Percentiles rank a stretch among this genome's conserved stretches.
phyloP scores from a whole-genome alignment of 2,797 vertebrate species.

The Peromyscus aztecus region DNA sequence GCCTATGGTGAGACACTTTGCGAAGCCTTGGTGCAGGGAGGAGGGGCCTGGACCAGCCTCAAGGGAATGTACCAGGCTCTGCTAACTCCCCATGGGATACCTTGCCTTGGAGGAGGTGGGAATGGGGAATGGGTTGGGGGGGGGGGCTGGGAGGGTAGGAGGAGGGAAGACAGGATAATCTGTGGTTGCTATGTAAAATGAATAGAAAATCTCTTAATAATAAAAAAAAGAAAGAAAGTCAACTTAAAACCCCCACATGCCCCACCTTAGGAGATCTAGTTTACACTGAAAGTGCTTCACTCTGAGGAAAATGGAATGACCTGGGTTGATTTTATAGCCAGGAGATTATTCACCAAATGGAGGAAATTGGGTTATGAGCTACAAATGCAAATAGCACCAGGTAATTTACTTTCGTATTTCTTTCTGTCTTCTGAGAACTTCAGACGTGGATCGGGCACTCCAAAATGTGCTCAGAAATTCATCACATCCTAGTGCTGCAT shows the following conservation, averaged over 20 bases:
- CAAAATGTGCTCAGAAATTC: constrained; percentile 24
- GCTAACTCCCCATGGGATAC: too few relatives aligned
- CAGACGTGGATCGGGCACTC: constrained; percentile 7
- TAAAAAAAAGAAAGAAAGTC: too few relatives aligned
- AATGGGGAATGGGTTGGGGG: too few relatives aligned
- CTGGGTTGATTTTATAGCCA: constrained; percentile 50
- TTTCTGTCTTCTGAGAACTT: constrained; percentile 58
- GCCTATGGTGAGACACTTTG: too few relatives aligned
- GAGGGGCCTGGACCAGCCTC: too few relatives aligned
- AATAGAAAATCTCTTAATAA: too few relatives aligned
- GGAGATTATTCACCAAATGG: neutral
- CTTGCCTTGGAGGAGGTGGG: too few relatives aligned
- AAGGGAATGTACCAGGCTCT: too few relatives aligned
- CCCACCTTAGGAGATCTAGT: constrained; percentile 14
- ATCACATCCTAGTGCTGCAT: constrained; percentile 43
- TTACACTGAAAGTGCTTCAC: neutral
- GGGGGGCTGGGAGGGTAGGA: too few relatives aligned
- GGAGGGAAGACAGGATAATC: too few relatives aligned
- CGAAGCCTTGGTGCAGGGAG: too few relatives aligned
- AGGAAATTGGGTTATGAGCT: neutral
- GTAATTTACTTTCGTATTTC: constrained; percentile 55
- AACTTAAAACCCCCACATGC: neutral
- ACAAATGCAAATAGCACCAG: constrained; percentile 58
- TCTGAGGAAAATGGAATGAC: constrained; percentile 42
- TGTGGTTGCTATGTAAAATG: too few relatives aligned